Base-by-base conservation (phyloP, 2,888 invertebrate genomes). In the Drosophila algonquin region DNA sequence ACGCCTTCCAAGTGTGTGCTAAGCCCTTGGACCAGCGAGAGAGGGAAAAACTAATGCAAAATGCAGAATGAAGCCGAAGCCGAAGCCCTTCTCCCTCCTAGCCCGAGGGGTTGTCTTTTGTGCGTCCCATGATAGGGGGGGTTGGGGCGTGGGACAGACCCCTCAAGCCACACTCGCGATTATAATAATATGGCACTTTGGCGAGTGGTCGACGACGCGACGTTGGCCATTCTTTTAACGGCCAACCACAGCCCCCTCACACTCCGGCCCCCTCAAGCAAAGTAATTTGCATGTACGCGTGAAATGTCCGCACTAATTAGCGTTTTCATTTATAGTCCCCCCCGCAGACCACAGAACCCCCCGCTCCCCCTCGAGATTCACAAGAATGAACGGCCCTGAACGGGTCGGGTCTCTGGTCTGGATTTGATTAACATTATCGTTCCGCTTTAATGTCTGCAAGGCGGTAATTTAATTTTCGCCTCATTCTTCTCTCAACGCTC, bases 221-320 rank as follows among this genome's bases (percentile, higher is more conserved):
- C 7, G 47, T 30, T 71, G 61, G 65, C 56, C 71, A 79, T 80
- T 75, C 68, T 51, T 51, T 30, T 60, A 46, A 67, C 59, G 70
- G 50, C 46, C 75, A 71, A 71, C 71, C 80, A 77, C 81, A 73
- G 57, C 79, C 72, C 85, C 85, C 27, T 0, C 6, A n/a, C 18
- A 1, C 6, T 7, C 27, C 27, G 1, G 1, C 6, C 27, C 27
- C 67, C 73, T 60, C 21, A 21, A 80, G 85, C 87, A 76, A 87
- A 86, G 85, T 87, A 82, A 86, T 86, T 86, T 86, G 80, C 85
- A 79, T 86, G 75, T 76, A 77, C 79, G 76, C 77, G 79, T 73
- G 73, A 80, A 82, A 82, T 89, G 86, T 84, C 82, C 73, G 80
- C 80, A 80, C 80, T 87, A 89, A 87, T 89, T 89, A 89, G 88